These are phyloP conservation scores for Origma solitaria DNA, from an alignment of 2,113 vertebrate genomes.

Conservation along the genomic window DNA sequence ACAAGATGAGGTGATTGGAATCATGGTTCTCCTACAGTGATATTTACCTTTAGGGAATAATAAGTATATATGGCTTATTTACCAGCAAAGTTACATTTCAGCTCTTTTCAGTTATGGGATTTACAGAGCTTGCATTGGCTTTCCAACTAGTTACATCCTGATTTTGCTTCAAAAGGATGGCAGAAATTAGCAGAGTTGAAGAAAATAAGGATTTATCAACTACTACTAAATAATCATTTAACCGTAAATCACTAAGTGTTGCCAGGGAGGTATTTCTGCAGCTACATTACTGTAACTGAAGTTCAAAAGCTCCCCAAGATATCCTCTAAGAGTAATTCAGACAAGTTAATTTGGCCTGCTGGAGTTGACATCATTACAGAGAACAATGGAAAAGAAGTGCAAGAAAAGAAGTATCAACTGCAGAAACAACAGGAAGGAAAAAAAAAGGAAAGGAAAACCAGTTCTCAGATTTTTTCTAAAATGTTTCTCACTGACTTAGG, in stretches of 20 bases:
- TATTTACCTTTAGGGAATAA: background rate
- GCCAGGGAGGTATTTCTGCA: background rate
- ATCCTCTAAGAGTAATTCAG: background rate
- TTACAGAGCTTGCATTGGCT: background rate
- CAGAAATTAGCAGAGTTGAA: background rate
- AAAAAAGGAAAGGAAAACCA: background rate
- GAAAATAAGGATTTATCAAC: background rate
- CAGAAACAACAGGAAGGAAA: background rate
- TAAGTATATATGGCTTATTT: background rate
- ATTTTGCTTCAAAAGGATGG: background rate
- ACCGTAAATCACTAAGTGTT: background rate
- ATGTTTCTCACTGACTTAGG: conserved; percentile 11
- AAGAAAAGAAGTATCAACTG: background rate
- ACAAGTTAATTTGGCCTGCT: background rate
- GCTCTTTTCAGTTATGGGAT: background rate
- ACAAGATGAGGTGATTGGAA: background rate
- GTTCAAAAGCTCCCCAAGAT: background rate
- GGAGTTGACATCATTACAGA: background rate
- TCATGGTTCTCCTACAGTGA: background rate
- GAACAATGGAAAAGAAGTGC: background rate
- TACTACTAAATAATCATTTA: background rate
- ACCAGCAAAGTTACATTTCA: background rate
- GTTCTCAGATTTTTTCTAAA: background rate
- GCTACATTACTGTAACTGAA: background rate
- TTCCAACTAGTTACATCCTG: background rate